phyloP scores from a whole-genome alignment of 2,113 vertebrate species.

The Mastomys natalensis region DNA sequence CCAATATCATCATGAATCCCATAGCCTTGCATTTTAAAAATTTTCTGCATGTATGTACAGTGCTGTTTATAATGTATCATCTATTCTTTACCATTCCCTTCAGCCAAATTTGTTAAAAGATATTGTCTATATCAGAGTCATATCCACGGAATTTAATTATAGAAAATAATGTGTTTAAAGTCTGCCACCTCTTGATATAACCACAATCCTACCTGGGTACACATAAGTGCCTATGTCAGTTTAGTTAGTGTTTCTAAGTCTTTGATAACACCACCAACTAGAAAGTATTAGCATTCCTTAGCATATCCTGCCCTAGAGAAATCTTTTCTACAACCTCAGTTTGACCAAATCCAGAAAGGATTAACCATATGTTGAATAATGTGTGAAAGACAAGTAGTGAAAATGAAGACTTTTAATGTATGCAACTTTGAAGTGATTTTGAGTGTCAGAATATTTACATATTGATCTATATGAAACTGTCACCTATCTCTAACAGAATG shows the following conservation, averaged over 20 bases:
- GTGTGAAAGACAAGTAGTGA: background rate
- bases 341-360: background rate
- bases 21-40: background rate
- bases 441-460: background rate
- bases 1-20: background rate
- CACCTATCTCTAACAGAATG: background rate
- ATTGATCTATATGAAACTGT: background rate
- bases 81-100: background rate
- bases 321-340: background rate
- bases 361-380: conserved; percentile 31
- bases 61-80: background rate
- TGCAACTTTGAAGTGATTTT: background rate
- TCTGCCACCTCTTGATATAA: background rate
- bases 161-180: background rate
- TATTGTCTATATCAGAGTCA: background rate
- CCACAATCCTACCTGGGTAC: background rate
- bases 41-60: background rate
- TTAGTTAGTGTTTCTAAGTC: background rate
- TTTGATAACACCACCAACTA: background rate
- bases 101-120: background rate
- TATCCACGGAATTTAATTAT: background rate
- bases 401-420: conserved; percentile 19
- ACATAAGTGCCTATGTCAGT: background rate
- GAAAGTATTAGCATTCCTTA: background rate
- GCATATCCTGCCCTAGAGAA: background rate